Evolutionary conservation across 1,140 invertebrate species (phyloP), one percentile per base, ranked within the genome.

Genomic region (Drosophila gunungcola): DNA sequence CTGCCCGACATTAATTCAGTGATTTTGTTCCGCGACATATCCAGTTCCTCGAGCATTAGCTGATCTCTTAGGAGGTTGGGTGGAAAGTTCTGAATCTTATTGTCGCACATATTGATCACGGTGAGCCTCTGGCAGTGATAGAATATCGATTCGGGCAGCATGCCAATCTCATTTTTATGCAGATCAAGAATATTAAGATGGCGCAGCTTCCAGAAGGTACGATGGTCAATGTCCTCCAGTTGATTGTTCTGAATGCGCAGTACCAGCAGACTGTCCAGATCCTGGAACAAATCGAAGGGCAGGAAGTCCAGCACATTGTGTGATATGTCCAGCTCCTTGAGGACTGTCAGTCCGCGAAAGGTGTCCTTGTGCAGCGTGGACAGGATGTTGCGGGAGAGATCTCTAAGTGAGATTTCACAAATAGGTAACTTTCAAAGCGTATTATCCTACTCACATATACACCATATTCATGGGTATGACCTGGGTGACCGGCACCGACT

Each of bases 281-380:
- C 94, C 72, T 95, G 94, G 61, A 97, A 97, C 62, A 97, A 93
- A 65, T 94, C 94, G 6, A 95, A 93, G 1, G 96, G 96, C 25
- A 97, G 91, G 90, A 96, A 96, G 81, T 97, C 96, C 4, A 97
- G 93, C 49, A 94, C 92, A 90, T 97, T 97, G 81, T 96, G 95
- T 58, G 96, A 96, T 65, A 97, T 92, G 89, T 97, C 96, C 91
- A 97, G 92, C 88, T 97, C 95, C 3, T 93, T 94, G 5, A 97
- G 92, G 29, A 95, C 93, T 0, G 93, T 94, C 88, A 97, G 93
- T 4, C 94, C 94, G 54, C 94, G 93, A 82, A 97, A 97, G 0
- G 95, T 94, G 62, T 95, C 95, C 88, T 96, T 96, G 89, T 97
- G 95, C 13, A 97, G 92, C 0, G 95, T 95, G 9, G 94, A 94